Conservation (phyloP, 2,797 vertebrate genomes). For the Coregonus ussuriensis region DNA sequence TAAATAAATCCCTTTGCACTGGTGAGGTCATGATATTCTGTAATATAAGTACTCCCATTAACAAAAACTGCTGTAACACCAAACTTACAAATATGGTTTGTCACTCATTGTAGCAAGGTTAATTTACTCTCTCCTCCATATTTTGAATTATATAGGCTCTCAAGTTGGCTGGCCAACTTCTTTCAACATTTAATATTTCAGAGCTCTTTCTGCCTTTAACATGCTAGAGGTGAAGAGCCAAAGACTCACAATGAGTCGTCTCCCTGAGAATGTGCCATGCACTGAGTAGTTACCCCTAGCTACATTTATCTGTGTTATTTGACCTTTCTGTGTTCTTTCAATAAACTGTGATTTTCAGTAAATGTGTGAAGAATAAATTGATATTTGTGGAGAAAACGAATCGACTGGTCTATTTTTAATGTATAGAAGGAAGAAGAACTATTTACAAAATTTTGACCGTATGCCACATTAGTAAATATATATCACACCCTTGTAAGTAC, state of each 20-base stretch:
- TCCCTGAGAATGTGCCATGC: conserved; percentile 85
- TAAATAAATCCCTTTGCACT: conserved; percentile 77
- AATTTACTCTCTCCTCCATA: conserved; percentile 75
- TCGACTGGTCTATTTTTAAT: conserved; percentile 63
- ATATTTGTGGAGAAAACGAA: conserved; percentile 79
- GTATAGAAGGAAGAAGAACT: background rate
- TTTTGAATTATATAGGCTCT: conserved; percentile 77
- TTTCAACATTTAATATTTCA: conserved; percentile 79
- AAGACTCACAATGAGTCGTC: conserved; percentile 86
- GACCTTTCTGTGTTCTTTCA: conserved; percentile 83
- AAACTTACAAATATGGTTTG: conserved; percentile 71
- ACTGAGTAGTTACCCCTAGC: conserved; percentile 83
- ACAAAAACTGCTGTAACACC: conserved; percentile 58
- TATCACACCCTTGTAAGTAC: background rate
- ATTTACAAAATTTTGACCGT: background rate
- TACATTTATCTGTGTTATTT: conserved; percentile 79
- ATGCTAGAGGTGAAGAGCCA: conserved; percentile 79
- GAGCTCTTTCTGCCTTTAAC: conserved; percentile 77
- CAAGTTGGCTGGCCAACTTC: conserved; percentile 85
- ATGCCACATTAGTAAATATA: background rate
- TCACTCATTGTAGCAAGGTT: conserved; percentile 78
- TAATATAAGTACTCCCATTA: conserved; percentile 66
- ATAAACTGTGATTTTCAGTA: conserved; percentile 85
- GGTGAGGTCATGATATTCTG: conserved; percentile 73
- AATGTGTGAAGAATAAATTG: conserved; percentile 81